A percentile compares a stretch with the other conserved stretches of the same genome.
These are phyloP conservation scores for Trichopoda pennipes DNA, from an alignment of 2,888 invertebrate genomes.

Conservation along the genomic window DNA sequence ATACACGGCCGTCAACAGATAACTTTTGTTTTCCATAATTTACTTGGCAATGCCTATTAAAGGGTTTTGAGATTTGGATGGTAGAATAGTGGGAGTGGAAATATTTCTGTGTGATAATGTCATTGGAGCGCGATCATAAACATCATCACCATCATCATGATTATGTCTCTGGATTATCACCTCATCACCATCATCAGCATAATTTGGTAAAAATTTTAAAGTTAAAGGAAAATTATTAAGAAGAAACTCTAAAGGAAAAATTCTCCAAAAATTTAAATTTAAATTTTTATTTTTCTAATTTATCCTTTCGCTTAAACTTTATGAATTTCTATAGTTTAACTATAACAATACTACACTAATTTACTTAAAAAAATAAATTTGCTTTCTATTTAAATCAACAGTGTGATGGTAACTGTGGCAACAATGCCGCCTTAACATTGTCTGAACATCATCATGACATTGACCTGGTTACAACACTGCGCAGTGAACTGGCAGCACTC, in stretches of 20 bases:
- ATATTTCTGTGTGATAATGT: slow-evolving; percentile 70
- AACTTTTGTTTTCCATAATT: neutral
- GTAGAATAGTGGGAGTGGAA: neutral
- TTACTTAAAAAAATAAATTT: no score
- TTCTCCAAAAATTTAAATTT: no score
- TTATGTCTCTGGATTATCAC: slow-evolving; percentile 74
- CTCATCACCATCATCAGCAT: slow-evolving; percentile 78
- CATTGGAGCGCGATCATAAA: slow-evolving; percentile 74
- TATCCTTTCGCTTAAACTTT: no score
- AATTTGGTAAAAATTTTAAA: slow-evolving; percentile 74
- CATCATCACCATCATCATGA: slow-evolving; percentile 77
- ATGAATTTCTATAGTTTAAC: no score
- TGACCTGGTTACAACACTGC: slow-evolving; percentile 88
- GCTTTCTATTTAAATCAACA: slow-evolving; percentile 69
- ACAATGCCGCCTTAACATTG: slow-evolving; percentile 69
- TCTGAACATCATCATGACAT: slow-evolving; percentile 79
- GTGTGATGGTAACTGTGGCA: slow-evolving; percentile 68
- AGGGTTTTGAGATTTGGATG: neutral
- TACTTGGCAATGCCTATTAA: slow-evolving; percentile 2
- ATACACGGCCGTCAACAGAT: slow-evolving; percentile 52
- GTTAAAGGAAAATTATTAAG: neutral
- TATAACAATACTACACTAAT: no score
- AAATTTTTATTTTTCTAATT: no score
- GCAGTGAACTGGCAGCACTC: slow-evolving; percentile 91
- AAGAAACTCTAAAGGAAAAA: neutral